phyloP scores from a whole-genome alignment of 2,113 vertebrate species.

The Pagrus major region DNA sequence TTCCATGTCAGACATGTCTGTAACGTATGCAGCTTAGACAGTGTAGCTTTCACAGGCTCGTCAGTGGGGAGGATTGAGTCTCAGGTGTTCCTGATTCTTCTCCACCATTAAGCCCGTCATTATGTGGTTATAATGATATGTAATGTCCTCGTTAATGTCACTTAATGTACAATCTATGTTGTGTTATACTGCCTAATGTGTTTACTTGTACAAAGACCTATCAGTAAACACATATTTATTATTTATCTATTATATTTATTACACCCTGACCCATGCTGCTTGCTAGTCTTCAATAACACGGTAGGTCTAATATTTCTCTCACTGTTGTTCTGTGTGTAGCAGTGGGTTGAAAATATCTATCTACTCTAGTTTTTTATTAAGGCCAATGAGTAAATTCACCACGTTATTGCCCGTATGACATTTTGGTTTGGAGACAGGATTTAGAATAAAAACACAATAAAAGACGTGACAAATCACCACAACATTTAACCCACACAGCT shows the following conservation, averaged over 20 bases:
- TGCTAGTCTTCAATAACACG: not conserved
- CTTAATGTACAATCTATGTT: not conserved
- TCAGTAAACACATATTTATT: not conserved
- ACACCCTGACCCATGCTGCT: not conserved
- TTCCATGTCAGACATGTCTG: not conserved
- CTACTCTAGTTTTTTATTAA: not conserved
- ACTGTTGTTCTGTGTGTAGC: not conserved
- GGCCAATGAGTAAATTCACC: not conserved
- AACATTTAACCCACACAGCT: not conserved
- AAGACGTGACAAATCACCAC: not conserved
- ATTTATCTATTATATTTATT: not conserved
- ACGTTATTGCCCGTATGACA: not conserved
- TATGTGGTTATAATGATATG: not conserved
- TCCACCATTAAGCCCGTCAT: not conserved
- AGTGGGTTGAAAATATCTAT: not conserved
- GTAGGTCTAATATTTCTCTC: not conserved
- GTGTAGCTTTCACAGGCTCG: not conserved
- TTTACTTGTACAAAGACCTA: not conserved
- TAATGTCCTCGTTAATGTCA: conserved; percentile 2
- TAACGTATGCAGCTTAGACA: not conserved
- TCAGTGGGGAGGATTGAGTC: not conserved
- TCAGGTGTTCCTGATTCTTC: conserved; percentile 15
- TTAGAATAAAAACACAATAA: not conserved
- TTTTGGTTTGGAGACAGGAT: not conserved
- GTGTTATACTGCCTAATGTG: not conserved